Evolutionary conservation across 2,113 vertebrate genomes (phyloP), one percentile per base, ranked within the genome.

Genomic region (Genyomyrus donnyi): DNA sequence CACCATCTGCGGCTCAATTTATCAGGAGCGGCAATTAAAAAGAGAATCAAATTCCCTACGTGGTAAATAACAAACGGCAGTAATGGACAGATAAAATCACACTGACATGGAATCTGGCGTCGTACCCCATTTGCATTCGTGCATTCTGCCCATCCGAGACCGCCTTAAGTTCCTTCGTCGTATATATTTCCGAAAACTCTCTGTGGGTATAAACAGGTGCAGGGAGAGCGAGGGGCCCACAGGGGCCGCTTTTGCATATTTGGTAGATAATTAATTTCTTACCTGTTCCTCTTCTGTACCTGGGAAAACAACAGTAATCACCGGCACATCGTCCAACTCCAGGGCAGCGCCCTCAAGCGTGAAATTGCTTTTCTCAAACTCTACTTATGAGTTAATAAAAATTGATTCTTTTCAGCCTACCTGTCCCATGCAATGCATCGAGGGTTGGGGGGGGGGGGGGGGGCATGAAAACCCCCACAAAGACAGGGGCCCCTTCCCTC

Each of bases 341-440:
- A 35, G 49, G 52, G 86, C 90, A 21, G 62, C 77, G 39, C 66
- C 89, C 80, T 90, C 89, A 90, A 91, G 90, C 92, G 87, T 92
- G 90, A 91, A 92, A 91, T 91, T 91, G 85, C 90, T 91, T 91
- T 90, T 90, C 39, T 89, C 89, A 91, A 56, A 84, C 85, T 52
- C 56, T 89, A 84, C 62, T 89, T 91, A 87, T 90, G 88, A 90
- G 92, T 92, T 92, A 50, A 91, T 89, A 86, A 90, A 92, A 92
- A 91, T 90, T 83, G 88, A 89, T 91, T 91, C 86, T 88, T 85
- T 70, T 88, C 52, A 70, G 70, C 66, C 77, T 89, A 84, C 88
- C 87, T 87, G 46, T 80, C 48, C 66, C 53, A 89, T 92, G 52
- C 27, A 89, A 88, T 88, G 80, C 88, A 89, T 88, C 77, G 74